phyloP scores from a whole-genome alignment of 2,888 invertebrate genomes.

The Megastigmus dorsalis region DNA sequence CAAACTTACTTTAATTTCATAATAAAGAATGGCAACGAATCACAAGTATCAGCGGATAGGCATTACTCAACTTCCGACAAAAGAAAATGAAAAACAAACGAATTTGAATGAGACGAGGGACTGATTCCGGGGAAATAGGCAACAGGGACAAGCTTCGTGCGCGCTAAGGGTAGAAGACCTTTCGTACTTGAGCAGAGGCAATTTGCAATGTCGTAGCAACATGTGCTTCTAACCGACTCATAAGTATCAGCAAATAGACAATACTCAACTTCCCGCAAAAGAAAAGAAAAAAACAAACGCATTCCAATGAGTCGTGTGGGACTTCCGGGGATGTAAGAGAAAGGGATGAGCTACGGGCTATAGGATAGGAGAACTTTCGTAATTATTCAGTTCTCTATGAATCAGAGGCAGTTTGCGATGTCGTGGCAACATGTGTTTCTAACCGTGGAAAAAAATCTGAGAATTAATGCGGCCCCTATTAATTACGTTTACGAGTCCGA shows the following conservation, averaged over 20 bases:
- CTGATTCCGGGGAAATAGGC: no score
- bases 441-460: constrained; percentile 68
- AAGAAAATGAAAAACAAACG: not conserved
- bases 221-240: constrained; percentile 58
- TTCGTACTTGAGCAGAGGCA: constrained; percentile 72
- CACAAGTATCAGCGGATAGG: not conserved
- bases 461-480: constrained; percentile 72
- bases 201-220: constrained; percentile 67
- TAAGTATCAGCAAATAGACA: not conserved
- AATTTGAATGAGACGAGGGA: not conserved
- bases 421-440: constrained; percentile 67
- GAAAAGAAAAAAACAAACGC: not conserved
- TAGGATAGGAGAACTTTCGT: constrained; percentile 66
- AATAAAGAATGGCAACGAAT: no score
- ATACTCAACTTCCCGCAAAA: not conserved
- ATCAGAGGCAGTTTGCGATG: constrained; percentile 68
- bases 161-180: constrained; percentile 62
- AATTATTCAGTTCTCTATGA: constrained; percentile 72
- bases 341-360: constrained; percentile 51
- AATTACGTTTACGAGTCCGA: constrained; percentile 73
- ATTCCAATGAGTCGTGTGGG: not conserved
- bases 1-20: no score
- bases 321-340: not conserved
- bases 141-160: constrained; percentile 51
- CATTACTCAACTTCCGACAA: not conserved